phyloP scores from a whole-genome alignment of 1,140 invertebrate genomes.

The Pachypsylla venusta region DNA sequence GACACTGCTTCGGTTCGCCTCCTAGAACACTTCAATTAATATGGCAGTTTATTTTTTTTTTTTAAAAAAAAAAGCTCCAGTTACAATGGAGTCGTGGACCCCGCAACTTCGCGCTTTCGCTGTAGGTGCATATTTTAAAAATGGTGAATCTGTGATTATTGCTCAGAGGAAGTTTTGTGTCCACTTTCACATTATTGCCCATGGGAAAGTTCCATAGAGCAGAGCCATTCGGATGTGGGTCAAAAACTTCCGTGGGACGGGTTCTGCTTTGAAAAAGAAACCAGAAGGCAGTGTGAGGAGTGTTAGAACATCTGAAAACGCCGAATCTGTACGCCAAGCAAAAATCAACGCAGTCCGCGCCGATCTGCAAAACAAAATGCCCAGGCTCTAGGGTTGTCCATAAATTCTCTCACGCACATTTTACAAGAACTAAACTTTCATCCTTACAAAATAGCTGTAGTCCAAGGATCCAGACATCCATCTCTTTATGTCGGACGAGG shows the following conservation, averaged over 20 bases:
- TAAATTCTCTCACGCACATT: constrained; percentile 16
- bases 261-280: constrained; percentile 15
- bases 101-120: constrained; percentile 14
- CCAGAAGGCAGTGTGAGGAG: constrained; percentile 15
- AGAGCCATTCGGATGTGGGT: constrained; percentile 17
- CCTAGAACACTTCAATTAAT: too few relatives aligned
- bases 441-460: constrained; percentile 18
- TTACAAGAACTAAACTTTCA: constrained; percentile 18
- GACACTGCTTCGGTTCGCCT: too few relatives aligned
- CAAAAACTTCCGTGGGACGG: constrained; percentile 18
- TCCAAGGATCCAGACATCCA: constrained; percentile 15
- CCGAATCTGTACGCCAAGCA: not conserved
- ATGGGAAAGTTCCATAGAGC: constrained; percentile 10
- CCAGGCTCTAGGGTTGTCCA: constrained; percentile 14
- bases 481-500: constrained; percentile 23
- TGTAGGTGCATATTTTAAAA: constrained; percentile 13
- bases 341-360: constrained; percentile 2
- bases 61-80: too few relatives aligned
- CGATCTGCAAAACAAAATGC: constrained; percentile 15
- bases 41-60: too few relatives aligned
- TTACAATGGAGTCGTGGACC: constrained; percentile 13
- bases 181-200: constrained; percentile 9
- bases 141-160: constrained; percentile 8
- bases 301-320: constrained; percentile 18
- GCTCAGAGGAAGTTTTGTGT: constrained; percentile 10